phyloP scores from a whole-genome alignment of 2,888 invertebrate genomes.

The Tipula lateralis region DNA sequence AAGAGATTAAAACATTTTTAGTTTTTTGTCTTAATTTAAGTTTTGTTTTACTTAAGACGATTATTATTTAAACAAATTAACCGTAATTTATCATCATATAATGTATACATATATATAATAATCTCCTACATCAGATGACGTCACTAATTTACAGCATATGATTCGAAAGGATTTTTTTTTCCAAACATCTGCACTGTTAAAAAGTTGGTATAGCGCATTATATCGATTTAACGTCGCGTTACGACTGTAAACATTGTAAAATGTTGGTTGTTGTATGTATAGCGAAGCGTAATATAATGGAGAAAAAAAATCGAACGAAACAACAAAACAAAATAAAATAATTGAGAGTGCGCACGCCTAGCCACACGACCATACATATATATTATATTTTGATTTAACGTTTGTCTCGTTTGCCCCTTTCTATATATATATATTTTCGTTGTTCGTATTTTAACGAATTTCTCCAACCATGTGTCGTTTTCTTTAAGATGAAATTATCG shows the following conservation, averaged over 20 bases:
- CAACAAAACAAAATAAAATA: too few relatives aligned
- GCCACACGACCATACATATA: slow-evolving; percentile 30
- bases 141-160: not conserved
- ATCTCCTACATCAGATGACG: not conserved
- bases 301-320: not conserved
- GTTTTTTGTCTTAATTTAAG: not conserved
- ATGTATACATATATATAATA: too few relatives aligned
- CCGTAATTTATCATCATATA: not conserved
- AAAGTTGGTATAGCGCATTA: not conserved
- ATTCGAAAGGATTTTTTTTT: not conserved
- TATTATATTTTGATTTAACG: not conserved
- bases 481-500: not conserved
- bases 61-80: slow-evolving; percentile 19
- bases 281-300: not conserved
- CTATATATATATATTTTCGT: too few relatives aligned
- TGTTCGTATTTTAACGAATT: not conserved
- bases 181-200: not conserved
- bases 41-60: not conserved
- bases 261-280: not conserved
- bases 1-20: not conserved
- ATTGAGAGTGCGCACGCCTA: not conserved
- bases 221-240: not conserved
- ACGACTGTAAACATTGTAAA: not conserved
- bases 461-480: not conserved
- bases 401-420: not conserved